A percentile compares a stretch with the other conserved stretches of the same genome.
Conservation (phyloP, 2,113 vertebrate species). For the Aegithalos caudatus region DNA sequence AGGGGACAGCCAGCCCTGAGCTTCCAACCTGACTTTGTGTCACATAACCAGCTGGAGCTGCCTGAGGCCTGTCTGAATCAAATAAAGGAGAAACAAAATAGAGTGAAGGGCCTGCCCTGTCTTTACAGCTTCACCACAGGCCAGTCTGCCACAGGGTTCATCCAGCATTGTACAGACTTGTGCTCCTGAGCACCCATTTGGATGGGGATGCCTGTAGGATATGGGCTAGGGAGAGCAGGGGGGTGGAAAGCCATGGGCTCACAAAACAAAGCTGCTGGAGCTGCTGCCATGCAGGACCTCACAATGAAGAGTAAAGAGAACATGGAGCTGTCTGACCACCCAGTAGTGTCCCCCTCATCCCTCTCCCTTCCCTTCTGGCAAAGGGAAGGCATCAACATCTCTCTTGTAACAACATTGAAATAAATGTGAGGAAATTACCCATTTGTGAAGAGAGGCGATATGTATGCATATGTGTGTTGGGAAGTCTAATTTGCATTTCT, state of each 20-base stretch:
- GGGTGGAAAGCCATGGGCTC: neutral
- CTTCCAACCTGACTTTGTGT: neutral
- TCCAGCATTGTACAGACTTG: neutral
- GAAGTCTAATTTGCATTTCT: constrained; percentile 40
- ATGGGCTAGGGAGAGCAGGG: neutral
- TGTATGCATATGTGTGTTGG: neutral
- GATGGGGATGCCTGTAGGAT: neutral
- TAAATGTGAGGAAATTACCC: constrained; percentile 4
- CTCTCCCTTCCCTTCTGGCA: neutral
- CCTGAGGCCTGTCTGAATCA: neutral
- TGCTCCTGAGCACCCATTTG: neutral
- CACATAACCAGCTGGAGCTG: rapidly evolving
- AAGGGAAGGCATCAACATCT: neutral
- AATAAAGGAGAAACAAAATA: neutral
- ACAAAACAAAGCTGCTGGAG: neutral
- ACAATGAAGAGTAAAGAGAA: neutral
- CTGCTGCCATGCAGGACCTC: neutral
- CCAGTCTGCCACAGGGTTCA: neutral
- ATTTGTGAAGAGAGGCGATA: neutral
- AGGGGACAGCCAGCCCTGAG: neutral
- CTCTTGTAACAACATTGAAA: neutral
- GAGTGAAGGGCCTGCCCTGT: neutral
- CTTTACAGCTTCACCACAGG: neutral
- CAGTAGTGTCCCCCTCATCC: rapidly evolving
- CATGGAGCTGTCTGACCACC: rapidly evolving